Evolutionary conservation across 2,113 vertebrate genomes (phyloP).

Genomic region (Fregata magnificens): DNA sequence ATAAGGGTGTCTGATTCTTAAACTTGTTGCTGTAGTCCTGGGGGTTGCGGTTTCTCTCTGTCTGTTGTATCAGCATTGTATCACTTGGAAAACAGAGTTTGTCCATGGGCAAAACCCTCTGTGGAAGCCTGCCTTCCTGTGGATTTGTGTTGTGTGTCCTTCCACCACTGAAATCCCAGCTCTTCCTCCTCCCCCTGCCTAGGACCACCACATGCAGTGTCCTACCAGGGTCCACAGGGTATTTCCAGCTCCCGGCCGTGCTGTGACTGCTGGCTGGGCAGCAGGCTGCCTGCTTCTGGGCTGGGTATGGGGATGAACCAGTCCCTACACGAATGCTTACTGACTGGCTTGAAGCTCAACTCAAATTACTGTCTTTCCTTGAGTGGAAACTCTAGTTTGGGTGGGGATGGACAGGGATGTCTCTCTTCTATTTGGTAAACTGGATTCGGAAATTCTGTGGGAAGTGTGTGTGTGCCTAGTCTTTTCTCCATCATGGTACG

Average conservation of each 20-base stretch:
- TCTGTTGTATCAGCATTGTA: not conserved
- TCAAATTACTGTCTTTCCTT: not conserved
- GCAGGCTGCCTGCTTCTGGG: not conserved
- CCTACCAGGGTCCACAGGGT: accelerated
- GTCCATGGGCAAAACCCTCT: accelerated
- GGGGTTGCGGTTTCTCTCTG: not conserved
- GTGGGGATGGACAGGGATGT: too few relatives aligned
- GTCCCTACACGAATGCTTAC: not conserved
- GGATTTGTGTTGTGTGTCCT: not conserved
- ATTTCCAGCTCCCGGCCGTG: not conserved
- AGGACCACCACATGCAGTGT: too few relatives aligned
- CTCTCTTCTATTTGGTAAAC: not conserved
- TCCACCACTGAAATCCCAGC: not conserved
- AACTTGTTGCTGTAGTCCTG: not conserved
- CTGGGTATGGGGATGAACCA: accelerated
- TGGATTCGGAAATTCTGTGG: not conserved
- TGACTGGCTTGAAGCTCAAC: not conserved
- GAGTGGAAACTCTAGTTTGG: not conserved
- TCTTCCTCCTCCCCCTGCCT: not conserved
- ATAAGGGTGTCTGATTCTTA: not conserved
- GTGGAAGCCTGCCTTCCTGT: not conserved
- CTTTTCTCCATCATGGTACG: not conserved
- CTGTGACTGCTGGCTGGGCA: not conserved
- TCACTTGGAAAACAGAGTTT: not conserved
- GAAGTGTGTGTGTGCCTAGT: not conserved